A percentile compares a stretch with the other conserved stretches of the same genome.
Evolutionary conservation across 2,113 vertebrate species (phyloP).

Genomic region (Sander vitreus): DNA sequence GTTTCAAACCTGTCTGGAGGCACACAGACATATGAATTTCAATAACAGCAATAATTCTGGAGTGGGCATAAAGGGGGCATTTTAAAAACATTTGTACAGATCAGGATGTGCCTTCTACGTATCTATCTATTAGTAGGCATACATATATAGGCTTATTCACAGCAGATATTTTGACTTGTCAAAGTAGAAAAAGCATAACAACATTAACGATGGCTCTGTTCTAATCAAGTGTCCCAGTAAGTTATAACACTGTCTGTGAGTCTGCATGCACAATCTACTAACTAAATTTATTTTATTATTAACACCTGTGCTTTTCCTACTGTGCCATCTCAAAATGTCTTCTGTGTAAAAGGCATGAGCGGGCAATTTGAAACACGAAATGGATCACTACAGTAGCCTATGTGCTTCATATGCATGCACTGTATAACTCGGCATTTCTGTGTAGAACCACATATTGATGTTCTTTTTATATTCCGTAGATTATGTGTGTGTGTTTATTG

Average conservation of each 20-base stretch:
- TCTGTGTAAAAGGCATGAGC: too few relatives aligned
- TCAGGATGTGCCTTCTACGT: background rate
- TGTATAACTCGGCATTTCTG: too few relatives aligned
- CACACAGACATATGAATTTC: slow-evolving; percentile 2
- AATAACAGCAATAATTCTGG: background rate
- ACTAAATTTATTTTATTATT: background rate
- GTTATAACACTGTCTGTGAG: background rate
- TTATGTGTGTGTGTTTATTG: too few relatives aligned
- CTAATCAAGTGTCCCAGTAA: background rate
- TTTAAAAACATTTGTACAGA: background rate
- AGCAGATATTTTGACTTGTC: background rate
- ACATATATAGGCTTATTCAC: background rate
- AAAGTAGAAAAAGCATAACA: background rate
- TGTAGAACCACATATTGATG: too few relatives aligned
- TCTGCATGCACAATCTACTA: background rate
- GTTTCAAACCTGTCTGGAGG: slow-evolving; percentile 13
- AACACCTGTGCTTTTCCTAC: background rate
- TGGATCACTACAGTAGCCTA: too few relatives aligned
- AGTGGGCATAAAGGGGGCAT: background rate
- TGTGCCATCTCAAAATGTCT: background rate
- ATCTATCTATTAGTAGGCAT: background rate
- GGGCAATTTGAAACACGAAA: background rate
- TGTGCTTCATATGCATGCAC: too few relatives aligned
- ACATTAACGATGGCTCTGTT: background rate
- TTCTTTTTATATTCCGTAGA: too few relatives aligned